These are phyloP conservation scores for Bombyx mori DNA, from an alignment of 1,140 invertebrate species.

Conservation along the genomic window ASM3026992v2 NC_085128.1:13895001-13895500, in stretches of 20 bases:
- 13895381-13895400: too few species aligned
- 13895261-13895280: too few species aligned
- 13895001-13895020: conserved; percentile 15
- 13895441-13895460: too few species aligned
- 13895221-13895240: conserved; percentile 10
- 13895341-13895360: too few species aligned
- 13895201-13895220: conserved; percentile 20
- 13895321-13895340: too few species aligned
- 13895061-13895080: conserved; percentile 12
- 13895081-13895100: conserved; percentile 21
- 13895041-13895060: conserved; percentile 12
- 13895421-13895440: too few species aligned
- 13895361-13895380: too few species aligned
- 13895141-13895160: conserved; percentile 21
- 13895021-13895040: conserved; percentile 14
- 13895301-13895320: too few species aligned
- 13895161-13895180: conserved; percentile 27
- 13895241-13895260: not conserved
- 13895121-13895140: conserved; percentile 22
- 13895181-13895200: conserved; percentile 15
- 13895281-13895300: too few species aligned
- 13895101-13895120: conserved; percentile 19
- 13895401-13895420: too few species aligned
- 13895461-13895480: too few species aligned
- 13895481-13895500: too few species aligned